phyloP scores from a whole-genome alignment of 2,888 invertebrate genomes.

The Parthenolecanium corni region DNA sequence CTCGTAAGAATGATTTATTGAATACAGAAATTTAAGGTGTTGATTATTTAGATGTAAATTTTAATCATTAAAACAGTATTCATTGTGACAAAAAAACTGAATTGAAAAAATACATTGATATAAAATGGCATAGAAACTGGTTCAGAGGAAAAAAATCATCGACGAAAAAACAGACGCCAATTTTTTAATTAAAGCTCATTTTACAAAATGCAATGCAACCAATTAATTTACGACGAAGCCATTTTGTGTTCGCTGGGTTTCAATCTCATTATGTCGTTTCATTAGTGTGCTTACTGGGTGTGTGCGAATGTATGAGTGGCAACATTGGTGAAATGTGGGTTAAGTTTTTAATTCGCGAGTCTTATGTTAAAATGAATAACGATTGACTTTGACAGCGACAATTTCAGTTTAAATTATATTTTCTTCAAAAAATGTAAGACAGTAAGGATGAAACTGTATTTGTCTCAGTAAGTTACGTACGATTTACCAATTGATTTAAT shows the following conservation, averaged over 20 bases:
- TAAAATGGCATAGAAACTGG: background rate
- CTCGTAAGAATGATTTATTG: too few relatives aligned
- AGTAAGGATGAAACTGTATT: too few relatives aligned
- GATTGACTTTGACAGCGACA: conserved; percentile 5
- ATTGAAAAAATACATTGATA: too few relatives aligned
- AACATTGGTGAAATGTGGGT: conserved; percentile 8
- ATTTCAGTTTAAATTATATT: conserved; percentile 1
- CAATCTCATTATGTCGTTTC: conserved; percentile 11
- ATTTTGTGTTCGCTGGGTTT: conserved; percentile 14
- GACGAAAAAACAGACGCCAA: conserved; percentile 16
- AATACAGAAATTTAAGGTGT: too few relatives aligned
- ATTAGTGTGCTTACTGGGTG: background rate
- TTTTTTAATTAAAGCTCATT: conserved; percentile 22
- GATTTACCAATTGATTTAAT: too few relatives aligned
- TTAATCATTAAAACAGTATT: too few relatives aligned
- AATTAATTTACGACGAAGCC: conserved; percentile 21
- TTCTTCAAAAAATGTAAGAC: background rate
- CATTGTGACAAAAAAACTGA: too few relatives aligned
- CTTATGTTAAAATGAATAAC: background rate
- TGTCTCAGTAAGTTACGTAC: too few relatives aligned
- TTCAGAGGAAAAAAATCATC: conserved; percentile 8
- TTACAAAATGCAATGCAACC: conserved; percentile 16
- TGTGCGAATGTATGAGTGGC: background rate
- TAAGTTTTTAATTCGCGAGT: conserved; percentile 4
- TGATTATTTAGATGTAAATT: too few relatives aligned